These are phyloP conservation scores for Amiota mariae DNA, from an alignment of 2,888 invertebrate species.

Conservation along the genomic window DNA sequence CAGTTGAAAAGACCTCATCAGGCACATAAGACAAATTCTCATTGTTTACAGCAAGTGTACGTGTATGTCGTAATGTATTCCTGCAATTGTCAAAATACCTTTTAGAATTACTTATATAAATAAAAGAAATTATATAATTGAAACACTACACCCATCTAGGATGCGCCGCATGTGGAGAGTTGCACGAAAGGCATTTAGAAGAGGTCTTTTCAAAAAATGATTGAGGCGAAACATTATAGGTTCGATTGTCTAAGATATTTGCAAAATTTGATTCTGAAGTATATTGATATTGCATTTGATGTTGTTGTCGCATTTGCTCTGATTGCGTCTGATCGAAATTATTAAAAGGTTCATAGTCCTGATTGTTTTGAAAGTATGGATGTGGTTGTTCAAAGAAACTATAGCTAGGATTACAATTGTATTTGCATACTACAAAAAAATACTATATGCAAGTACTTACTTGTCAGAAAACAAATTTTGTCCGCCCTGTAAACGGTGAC, in stretches of 20 bases:
- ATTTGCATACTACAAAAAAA: not conserved
- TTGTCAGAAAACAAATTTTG: slow-evolving; percentile 55
- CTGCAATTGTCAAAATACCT: slow-evolving; percentile 64
- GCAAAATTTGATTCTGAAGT: slow-evolving; percentile 9
- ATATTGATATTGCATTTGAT: not conserved
- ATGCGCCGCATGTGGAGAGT: slow-evolving; percentile 30
- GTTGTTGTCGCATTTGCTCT: not conserved
- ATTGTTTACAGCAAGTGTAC: slow-evolving; percentile 69
- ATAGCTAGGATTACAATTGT: not conserved
- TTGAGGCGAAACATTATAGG: slow-evolving; percentile 10
- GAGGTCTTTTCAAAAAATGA: not conserved
- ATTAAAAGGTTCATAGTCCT: slow-evolving; percentile 3
- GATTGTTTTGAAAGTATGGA: slow-evolving; percentile 36
- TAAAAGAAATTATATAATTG: slow-evolving; percentile 32
- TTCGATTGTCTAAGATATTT: slow-evolving; percentile 19
- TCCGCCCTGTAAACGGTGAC: slow-evolving; percentile 47
- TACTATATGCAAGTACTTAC: slow-evolving; percentile 47
- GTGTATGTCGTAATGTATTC: slow-evolving; percentile 77
- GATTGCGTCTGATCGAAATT: slow-evolving; percentile 1
- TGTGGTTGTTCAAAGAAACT: not conserved
- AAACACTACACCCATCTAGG: slow-evolving; percentile 62
- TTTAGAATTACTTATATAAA: slow-evolving; percentile 25
- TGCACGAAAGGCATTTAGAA: not conserved
- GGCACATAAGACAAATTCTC: slow-evolving; percentile 81
- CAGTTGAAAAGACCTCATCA: slow-evolving; percentile 81